These are phyloP conservation scores for Pseudococcus longispinus DNA, from an alignment of 2,888 invertebrate species.

Conservation along the genomic window DNA sequence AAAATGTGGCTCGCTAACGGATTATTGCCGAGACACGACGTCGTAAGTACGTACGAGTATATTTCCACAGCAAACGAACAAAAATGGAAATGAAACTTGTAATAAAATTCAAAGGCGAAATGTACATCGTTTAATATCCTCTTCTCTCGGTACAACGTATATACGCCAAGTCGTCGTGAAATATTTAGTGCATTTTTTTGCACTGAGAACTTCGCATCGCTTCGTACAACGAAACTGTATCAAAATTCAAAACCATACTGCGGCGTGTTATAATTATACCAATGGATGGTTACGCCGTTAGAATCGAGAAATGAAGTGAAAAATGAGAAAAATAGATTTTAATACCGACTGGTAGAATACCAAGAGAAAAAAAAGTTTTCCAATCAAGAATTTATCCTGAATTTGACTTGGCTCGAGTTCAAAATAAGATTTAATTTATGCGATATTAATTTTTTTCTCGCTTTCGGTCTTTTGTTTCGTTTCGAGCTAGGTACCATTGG, in stretches of 20 bases:
- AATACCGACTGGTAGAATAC: not conserved
- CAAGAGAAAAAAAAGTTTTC: not conserved
- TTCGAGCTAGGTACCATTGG: not conserved
- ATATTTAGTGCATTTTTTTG: not conserved
- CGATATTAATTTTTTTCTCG: conserved; percentile 3
- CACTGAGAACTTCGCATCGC: not conserved
- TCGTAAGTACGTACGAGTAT: not conserved
- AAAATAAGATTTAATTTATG: not conserved
- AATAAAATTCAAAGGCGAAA: not conserved
- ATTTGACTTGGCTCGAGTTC: not conserved
- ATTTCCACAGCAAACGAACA: not conserved
- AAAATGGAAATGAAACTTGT: not conserved
- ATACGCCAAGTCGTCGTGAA: not conserved
- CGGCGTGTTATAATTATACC: not conserved
- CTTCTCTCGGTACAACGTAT: not conserved
- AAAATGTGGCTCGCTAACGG: no score
- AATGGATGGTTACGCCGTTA: not conserved
- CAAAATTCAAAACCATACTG: not conserved
- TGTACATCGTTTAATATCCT: not conserved
- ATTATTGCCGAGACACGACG: not conserved
- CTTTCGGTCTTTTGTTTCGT: not conserved
- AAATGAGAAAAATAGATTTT: not conserved
- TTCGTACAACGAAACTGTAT: not conserved
- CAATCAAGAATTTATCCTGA: conserved; percentile 16
- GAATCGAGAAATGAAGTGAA: not conserved